phyloP scores from a whole-genome alignment of 2,888 invertebrate genomes.

The Stramonita haemastoma region DNA sequence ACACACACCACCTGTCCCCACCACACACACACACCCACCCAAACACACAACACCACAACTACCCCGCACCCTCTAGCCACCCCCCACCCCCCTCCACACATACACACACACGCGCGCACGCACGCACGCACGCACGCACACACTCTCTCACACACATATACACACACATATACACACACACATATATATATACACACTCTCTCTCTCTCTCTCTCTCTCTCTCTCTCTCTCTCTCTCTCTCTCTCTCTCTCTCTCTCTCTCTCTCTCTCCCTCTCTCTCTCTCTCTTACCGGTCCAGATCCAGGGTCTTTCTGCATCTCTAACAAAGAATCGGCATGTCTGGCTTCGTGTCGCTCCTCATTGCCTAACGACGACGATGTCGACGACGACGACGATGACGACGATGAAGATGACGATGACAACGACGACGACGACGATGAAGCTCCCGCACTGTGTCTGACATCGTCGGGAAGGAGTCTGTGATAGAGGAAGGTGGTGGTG shows the following conservation, averaged over 20 bases:
- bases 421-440: background rate
- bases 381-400: slow-evolving; percentile 10
- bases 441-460: background rate
- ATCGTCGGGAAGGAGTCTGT: slow-evolving; percentile 38
- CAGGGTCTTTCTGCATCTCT: background rate
- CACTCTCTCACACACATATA: slow-evolving; percentile 6
- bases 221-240: background rate
- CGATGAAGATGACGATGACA: background rate
- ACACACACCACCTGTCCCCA: too few relatives aligned
- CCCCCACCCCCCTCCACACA: too few relatives aligned
- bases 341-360: background rate
- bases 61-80: too few relatives aligned
- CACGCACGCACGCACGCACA: background rate
- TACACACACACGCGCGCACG: too few relatives aligned
- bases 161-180: background rate
- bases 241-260: background rate
- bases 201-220: background rate
- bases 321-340: background rate
- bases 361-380: background rate
- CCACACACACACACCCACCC: too few relatives aligned
- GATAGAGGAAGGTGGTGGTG: slow-evolving; percentile 37
- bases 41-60: too few relatives aligned
- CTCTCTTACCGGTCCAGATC: background rate
- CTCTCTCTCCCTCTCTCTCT: background rate
- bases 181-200: background rate